Evolutionary conservation across 2,797 vertebrate species (phyloP).

Genomic region (Rhynchotus rufescens): DNA sequence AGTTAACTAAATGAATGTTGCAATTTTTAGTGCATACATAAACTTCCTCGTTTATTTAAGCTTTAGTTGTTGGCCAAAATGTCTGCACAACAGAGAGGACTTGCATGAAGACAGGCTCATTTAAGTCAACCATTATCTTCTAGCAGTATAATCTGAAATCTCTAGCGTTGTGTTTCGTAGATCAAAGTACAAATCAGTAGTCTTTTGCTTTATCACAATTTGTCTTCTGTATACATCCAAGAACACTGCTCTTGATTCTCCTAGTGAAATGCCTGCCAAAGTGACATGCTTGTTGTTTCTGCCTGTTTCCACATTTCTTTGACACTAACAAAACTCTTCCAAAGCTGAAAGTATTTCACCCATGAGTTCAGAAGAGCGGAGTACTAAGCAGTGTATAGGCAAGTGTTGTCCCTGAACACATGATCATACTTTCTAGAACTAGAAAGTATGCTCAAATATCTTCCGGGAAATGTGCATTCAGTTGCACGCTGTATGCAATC

Average conservation of each 20-base stretch:
- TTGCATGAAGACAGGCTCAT: background rate
- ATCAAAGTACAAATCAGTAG: conserved; percentile 22
- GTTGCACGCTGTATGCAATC: background rate
- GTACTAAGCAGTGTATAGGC: background rate
- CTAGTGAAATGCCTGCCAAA: conserved; percentile 14
- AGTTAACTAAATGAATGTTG: background rate
- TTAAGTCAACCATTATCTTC: background rate
- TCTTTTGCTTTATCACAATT: conserved; percentile 42
- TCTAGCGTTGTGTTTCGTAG: background rate
- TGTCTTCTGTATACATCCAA: conserved; percentile 48
- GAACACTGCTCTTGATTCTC: background rate
- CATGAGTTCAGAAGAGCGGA: background rate
- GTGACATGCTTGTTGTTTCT: background rate
- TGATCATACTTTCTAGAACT: background rate
- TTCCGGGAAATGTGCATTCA: background rate
- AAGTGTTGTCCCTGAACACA: background rate
- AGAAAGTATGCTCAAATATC: background rate
- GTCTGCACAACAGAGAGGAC: background rate
- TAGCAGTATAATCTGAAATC: background rate
- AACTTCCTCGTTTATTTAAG: background rate
- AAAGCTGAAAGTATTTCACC: background rate
- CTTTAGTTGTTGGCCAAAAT: background rate
- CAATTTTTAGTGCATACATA: background rate
- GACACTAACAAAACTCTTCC: background rate
- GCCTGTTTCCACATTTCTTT: background rate